These are phyloP conservation scores for Leptobrachium ailaonicum DNA, from an alignment of 2,113 vertebrate genomes.

Conservation along the genomic window DNA sequence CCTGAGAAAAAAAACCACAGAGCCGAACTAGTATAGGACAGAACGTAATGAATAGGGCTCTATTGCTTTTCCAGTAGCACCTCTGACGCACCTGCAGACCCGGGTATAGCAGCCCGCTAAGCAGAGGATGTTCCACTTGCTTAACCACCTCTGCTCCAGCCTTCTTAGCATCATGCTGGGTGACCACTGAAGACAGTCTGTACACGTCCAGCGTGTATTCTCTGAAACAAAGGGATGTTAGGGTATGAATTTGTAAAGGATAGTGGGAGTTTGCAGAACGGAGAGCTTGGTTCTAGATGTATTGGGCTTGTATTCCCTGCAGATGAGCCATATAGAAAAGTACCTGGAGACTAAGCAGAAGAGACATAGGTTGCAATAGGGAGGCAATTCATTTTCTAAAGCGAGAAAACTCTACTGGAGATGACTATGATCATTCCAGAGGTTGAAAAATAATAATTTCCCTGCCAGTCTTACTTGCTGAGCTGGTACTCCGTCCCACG, in stretches of 20 bases:
- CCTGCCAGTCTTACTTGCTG: slow-evolving; percentile 79
- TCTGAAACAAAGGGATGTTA: slow-evolving; percentile 60
- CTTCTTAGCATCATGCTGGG: slow-evolving; percentile 95
- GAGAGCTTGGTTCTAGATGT: too few relatives aligned
- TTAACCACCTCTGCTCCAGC: slow-evolving; percentile 96
- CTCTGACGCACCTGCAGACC: slow-evolving; percentile 83
- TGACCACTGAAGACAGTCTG: slow-evolving; percentile 88
- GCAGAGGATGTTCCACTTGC: slow-evolving; percentile 93
- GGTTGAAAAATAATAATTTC: neutral
- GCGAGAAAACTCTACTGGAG: neutral
- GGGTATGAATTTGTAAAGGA: neutral
- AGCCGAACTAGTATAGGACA: neutral
- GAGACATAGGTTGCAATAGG: too few relatives aligned
- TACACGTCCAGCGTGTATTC: slow-evolving; percentile 96
- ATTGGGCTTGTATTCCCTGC: too few relatives aligned
- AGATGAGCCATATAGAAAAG: too few relatives aligned
- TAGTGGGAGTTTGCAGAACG: neutral
- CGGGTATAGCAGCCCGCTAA: slow-evolving; percentile 95
- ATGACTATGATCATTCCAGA: neutral
- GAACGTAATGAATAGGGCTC: neutral
- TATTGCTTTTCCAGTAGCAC: neutral
- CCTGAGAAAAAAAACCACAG: slow-evolving; percentile 65
- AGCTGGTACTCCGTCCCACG: slow-evolving; percentile 93
- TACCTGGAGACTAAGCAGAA: too few relatives aligned
- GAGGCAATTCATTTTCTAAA: too few relatives aligned